Evolutionary conservation across 2,888 invertebrate genomes (phyloP), one percentile per base, ranked within the genome.

Genomic region (Luffia ferchaultella): DNA sequence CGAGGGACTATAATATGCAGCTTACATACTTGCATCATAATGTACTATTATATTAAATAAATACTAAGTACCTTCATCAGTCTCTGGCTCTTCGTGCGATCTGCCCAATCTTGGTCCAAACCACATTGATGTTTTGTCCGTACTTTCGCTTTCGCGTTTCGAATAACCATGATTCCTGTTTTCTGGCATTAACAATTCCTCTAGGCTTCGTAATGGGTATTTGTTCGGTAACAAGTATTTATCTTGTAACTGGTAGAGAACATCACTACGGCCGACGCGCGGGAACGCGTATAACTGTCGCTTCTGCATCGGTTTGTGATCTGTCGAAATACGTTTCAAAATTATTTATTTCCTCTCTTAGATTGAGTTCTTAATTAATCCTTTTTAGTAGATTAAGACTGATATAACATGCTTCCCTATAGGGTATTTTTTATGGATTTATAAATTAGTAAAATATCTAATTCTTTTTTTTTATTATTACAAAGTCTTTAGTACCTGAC

Each of bases 91-190:
- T 60, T 76, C 83, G 54, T 74, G 76, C 1, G 76, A 67, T 54
- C 87, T 78, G 51, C 88, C 91, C 18, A 90, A 73, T 44, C 90
- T 75, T 1, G 89, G 89, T 41, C 90, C 91, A 59, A 90, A 90
- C 91, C 90, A 91, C 73, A 90, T 84, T n/a, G 73, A 76, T 0
- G 65, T 60, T 42, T 51, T 59, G 40, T 75, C 71, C 0, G 57
- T 55, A 20, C 64, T 64, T 7, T 60, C 59, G 16, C 54, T 59
- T 46, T 59, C 61, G 15, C 64, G 48, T 52, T 67, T 66, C 15
- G 53, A 57, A 45, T 55, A 58, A 2, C 51, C 54, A 12, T 58
- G 59, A 16, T 44, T 46, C 18, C 57, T 54, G 16, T 52, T 53
- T 16, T 53, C 48, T 9, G 53, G 59, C 18, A 61, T 47, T 16